A percentile compares a stretch with the other conserved stretches of the same genome.
Conservation (phyloP, 2,113 vertebrate species). For the Tinamus guttatus region DNA sequence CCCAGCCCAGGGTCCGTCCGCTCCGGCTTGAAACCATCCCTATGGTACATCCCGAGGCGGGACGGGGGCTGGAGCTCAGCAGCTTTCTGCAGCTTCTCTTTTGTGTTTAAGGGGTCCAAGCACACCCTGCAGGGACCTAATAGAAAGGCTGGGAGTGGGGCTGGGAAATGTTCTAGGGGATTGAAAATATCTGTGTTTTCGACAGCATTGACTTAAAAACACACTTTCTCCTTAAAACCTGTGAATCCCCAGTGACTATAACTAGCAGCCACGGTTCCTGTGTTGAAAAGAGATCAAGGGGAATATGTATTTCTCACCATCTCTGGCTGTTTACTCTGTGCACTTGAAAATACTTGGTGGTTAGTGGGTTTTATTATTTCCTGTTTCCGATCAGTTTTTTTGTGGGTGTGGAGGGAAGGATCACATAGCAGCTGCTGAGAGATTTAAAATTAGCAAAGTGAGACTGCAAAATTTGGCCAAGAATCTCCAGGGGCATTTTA, state of each 20-base stretch:
- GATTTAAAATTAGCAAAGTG: constrained; percentile 44
- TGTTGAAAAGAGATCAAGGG: constrained; percentile 26
- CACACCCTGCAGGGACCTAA: not conserved
- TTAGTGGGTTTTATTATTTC: constrained; percentile 48
- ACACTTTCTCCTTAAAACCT: not conserved
- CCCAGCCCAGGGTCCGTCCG: not conserved
- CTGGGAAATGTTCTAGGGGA: not conserved
- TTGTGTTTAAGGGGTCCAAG: not conserved
- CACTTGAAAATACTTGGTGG: constrained; percentile 17
- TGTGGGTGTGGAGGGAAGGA: constrained; percentile 26
- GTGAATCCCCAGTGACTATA: not conserved
- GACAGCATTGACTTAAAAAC: constrained; percentile 5
- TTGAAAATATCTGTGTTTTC: not conserved
- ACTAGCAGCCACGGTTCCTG: not conserved
- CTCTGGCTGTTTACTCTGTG: not conserved
- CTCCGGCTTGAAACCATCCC: too few relatives aligned
- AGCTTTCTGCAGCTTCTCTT: not conserved
- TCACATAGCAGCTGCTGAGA: not conserved
- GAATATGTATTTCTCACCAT: constrained; percentile 10
- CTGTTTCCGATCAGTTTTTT: constrained; percentile 27
- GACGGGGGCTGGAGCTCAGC: not conserved
- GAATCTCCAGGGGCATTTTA: not conserved
- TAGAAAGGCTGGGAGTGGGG: not conserved
- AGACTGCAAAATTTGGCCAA: not conserved
- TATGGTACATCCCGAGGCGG: not conserved